Base-by-base conservation (phyloP, 2,797 vertebrate species). In the Clarias pachynema region DNA sequence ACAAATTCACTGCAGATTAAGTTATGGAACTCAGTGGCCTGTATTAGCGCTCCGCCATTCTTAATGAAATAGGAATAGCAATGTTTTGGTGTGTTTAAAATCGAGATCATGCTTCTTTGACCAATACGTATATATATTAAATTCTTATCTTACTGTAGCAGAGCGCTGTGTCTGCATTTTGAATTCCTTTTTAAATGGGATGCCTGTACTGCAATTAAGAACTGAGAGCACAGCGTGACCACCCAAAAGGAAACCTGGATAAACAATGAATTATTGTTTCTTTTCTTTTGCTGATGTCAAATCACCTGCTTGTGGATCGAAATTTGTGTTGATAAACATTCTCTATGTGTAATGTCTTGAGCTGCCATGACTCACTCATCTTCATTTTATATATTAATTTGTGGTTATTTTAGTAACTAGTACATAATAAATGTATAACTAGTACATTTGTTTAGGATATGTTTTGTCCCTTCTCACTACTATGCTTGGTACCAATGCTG, bases 121-220 rank as follows among this genome's bases (percentile, higher is more conserved):
- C 62, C 15, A 65, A 20, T 65, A 80, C 29, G 78, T 20, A 31
- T 31, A 31, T 80, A 29, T 80, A 80, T 65, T 80, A 80, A 65
- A 80, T 65, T 44, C 78, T 80, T 80, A 80, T 80, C 78, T 65
- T 49, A 65, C n/a, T 80, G 60, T 68, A 80, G 65, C 84, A 70
- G 69, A 12, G 63, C 68, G 60, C 34, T 53, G 29, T 77, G 26
- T 57, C 44, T 81, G 70, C 37, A 62, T 60, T 79, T 31, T 81
- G 26, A 63, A 66, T 26, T 59, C 59, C 40, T 77, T 72, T 18
- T 80, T 65, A 44, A 65, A 7, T 49, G 37, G 20, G n/a, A 65
- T 49, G 40, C 14, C 78, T 65, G 29, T 78, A 65, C 15, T 80
- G 78, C 37, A 49, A 49, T 80, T 80, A 80, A 44, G 34, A 49